Evolutionary conservation across 2,888 invertebrate genomes (phyloP), one percentile per base, ranked within the genome.

Genomic region (Amblyjoppa proteus): DNA sequence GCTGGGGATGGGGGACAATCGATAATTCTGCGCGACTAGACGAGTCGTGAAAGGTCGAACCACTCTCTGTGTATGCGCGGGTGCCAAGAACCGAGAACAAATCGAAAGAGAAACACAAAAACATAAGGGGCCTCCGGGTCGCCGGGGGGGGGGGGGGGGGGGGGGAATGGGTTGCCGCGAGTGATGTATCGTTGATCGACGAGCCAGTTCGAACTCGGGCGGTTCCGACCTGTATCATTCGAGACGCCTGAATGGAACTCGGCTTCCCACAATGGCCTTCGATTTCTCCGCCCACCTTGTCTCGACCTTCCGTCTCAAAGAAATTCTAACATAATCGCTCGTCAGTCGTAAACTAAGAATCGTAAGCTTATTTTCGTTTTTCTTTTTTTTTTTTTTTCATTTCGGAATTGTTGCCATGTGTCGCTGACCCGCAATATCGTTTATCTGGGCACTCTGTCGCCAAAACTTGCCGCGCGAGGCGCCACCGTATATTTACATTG

Each of bases 171-270:
- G 58, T 11, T 11, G 31, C 75, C 58, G 68, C 58, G 49, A 66
- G 79, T 71, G 82, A 83, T 84, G 45, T 45, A 84, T 87, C 85
- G 81, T 86, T 85, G 81, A 85, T 85, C 75, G 81, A 82, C 75
- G 81, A 85, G 81, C 66, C 75, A 83, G 76, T 58, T 49, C 49
- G 71, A 81, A 74, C 73, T 87, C 83, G 45, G 56, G 74, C 38
- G 77, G 70, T 75, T 80, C 78, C 64, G 70, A 68, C 70, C 75
- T 20, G n/a, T 45, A 71, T 64, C 71, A 20, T 79, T 81, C 45
- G 68, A 70, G 69, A 75, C 64, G 69, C 58, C 69, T 81, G 78
- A 82, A 85, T 82, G 85, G 66, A 73, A 69, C 83, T 58, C 68
- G 84, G 77, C 53, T 71, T 78, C 61, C 66, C 75, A 81, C 80